Conservation (phyloP, 2,113 vertebrate species). For the Petromus typicus region DNA sequence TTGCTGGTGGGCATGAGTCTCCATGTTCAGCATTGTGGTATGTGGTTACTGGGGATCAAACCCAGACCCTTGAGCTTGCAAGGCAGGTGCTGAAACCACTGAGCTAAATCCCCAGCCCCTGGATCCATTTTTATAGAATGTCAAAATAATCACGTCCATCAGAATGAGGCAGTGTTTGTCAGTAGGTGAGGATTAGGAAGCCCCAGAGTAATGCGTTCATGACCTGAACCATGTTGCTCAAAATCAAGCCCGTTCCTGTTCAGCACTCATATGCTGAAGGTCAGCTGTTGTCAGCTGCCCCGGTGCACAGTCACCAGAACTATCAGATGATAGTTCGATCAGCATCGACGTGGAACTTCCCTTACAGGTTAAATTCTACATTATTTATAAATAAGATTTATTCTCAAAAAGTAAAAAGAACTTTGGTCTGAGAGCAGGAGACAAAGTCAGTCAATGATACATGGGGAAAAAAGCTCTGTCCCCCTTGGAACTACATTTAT, state of each 20-base stretch:
- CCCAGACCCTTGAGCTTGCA: too few relatives aligned
- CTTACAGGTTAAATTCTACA: neutral
- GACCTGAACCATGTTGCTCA: neutral
- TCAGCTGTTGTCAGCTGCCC: neutral
- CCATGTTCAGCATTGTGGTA: too few relatives aligned
- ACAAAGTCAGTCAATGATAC: slow-evolving; percentile 83
- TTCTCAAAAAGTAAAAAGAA: slow-evolving; percentile 39
- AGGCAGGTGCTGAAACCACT: too few relatives aligned
- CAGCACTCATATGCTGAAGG: neutral
- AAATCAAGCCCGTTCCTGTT: neutral
- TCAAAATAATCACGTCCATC: neutral
- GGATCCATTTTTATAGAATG: neutral
- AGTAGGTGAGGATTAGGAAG: neutral
- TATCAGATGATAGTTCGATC: neutral
- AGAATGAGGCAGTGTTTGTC: neutral
- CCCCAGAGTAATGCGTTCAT: neutral
- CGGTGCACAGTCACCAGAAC: neutral
- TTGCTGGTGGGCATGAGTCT: too few relatives aligned
- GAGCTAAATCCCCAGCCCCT: too few relatives aligned
- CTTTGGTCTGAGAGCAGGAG: slow-evolving; percentile 76
- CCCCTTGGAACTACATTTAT: slow-evolving; percentile 79
- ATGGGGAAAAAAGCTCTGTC: slow-evolving; percentile 66
- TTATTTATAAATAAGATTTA: neutral
- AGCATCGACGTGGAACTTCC: neutral
- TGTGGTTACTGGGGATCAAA: too few relatives aligned